These are phyloP conservation scores for Ptilorrhoa leucosticta DNA, from an alignment of 2,113 vertebrate species.

Conservation along the genomic window DNA sequence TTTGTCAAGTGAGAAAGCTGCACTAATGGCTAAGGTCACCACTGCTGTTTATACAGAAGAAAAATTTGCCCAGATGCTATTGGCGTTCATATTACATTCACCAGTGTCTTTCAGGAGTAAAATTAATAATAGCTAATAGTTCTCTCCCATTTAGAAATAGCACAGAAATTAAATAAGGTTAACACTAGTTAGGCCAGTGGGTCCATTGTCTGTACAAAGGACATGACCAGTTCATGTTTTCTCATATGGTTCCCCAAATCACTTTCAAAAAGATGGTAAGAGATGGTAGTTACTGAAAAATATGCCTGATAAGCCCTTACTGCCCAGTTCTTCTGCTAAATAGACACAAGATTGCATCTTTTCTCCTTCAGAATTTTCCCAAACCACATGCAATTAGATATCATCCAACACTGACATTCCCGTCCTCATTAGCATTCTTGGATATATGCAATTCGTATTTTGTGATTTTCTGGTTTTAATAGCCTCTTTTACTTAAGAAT, in stretches of 20 bases:
- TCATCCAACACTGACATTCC: not conserved
- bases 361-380: not conserved
- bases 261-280: not conserved
- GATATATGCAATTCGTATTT: not conserved
- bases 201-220: not conserved
- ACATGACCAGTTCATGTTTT: not conserved
- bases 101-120: not conserved
- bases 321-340: not conserved
- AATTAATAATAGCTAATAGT: not conserved
- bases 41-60: not conserved
- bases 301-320: not conserved
- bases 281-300: not conserved
- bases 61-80: not conserved
- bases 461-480: constrained; percentile 16
- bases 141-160: not conserved
- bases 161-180: not conserved
- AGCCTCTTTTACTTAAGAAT: not conserved
- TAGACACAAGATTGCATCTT: not conserved
- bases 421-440: not conserved
- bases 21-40: no score
- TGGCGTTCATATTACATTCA: not conserved
- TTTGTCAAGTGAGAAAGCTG: not conserved
- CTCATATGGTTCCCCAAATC: not conserved
- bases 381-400: not conserved
- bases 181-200: not conserved